Percentiles rank a stretch among this genome's conserved stretches.
Conservation (phyloP, 2,888 invertebrate species). For the Agonopterix alstromeriana region DNA sequence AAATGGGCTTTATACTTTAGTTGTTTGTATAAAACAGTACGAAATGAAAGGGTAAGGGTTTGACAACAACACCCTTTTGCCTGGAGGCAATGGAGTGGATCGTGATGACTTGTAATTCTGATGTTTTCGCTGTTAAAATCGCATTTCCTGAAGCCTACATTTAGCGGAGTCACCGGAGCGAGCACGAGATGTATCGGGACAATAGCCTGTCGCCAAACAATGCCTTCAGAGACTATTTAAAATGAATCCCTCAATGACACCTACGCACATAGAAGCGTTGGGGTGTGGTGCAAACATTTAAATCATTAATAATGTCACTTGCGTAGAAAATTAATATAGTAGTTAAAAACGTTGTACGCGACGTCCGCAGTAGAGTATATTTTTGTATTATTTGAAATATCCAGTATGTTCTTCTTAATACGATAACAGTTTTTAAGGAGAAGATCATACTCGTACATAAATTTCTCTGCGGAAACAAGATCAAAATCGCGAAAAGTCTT, state of each 20-base stretch:
- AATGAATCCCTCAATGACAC: constrained; percentile 62
- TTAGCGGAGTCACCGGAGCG: constrained; percentile 57
- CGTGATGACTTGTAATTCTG: constrained; percentile 69
- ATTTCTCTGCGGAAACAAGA: no score
- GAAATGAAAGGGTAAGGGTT: constrained; percentile 53
- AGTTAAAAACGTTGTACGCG: no score
- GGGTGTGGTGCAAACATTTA: background rate
- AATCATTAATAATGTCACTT: no score
- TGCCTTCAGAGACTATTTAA: constrained; percentile 58
- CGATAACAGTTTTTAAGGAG: no score
- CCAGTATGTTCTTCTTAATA: no score
- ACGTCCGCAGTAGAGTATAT: no score
- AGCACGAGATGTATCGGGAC: constrained; percentile 51
- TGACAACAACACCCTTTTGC: constrained; percentile 67
- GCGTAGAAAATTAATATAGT: no score
- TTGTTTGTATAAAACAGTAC: constrained; percentile 53
- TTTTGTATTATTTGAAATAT: no score
- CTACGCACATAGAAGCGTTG: constrained; percentile 39
- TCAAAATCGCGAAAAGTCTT: no score
- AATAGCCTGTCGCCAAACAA: constrained; percentile 57
- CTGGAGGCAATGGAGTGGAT: constrained; percentile 63
- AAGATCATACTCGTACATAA: no score
- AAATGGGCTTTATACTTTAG: constrained; percentile 33
- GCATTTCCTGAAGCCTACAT: constrained; percentile 69
- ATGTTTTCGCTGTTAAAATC: constrained; percentile 75